These are phyloP conservation scores for Limnephilus marmoratus DNA, from an alignment of 2,888 invertebrate genomes.

Conservation along the genomic window DNA sequence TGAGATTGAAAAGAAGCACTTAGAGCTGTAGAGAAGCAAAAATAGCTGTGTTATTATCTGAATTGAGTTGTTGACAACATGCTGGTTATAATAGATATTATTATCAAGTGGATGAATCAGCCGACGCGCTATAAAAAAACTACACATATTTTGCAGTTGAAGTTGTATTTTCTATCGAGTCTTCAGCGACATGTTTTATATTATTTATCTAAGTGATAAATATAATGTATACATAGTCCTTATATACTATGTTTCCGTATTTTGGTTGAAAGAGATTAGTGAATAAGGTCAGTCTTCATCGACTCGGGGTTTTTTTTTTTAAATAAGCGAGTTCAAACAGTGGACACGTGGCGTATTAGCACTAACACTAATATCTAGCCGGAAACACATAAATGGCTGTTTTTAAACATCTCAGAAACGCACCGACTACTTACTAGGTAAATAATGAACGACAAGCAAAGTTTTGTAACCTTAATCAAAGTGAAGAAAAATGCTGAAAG, in stretches of 20 bases:
- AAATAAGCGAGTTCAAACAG: background rate
- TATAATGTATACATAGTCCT: no score
- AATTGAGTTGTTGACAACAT: no score
- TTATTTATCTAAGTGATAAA: background rate
- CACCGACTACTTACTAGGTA: background rate
- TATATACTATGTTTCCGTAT: background rate
- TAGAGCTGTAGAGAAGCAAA: background rate
- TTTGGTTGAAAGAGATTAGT: background rate
- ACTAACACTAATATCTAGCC: background rate
- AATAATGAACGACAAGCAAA: background rate
- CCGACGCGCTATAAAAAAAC: background rate
- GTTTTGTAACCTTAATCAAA: background rate
- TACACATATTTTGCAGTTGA: background rate
- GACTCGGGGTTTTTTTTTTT: background rate
- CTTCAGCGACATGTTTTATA: background rate
- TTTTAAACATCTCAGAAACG: background rate
- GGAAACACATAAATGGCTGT: background rate
- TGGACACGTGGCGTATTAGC: background rate
- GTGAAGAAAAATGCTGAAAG: background rate
- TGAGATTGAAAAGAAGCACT: background rate
- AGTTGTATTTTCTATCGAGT: background rate
- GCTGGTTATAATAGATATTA: no score
- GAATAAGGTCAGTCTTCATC: background rate
- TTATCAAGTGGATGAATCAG: background rate
- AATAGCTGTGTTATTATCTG: background rate